Conservation (phyloP, 2,888 invertebrate species). For the Dolichopus griseipennis region DNA sequence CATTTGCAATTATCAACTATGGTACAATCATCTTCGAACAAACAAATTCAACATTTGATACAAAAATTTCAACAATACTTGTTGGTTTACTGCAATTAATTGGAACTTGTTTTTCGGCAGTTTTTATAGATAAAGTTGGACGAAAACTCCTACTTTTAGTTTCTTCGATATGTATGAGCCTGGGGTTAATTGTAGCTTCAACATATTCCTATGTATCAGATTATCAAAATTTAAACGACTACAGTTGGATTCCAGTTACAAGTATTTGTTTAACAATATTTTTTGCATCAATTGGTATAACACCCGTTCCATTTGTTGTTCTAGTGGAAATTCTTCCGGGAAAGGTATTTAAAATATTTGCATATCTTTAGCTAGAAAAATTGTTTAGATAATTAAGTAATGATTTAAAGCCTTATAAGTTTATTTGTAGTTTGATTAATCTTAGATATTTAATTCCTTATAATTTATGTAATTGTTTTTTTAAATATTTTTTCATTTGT, state of each 20-base stretch:
- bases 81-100: conserved; percentile 21
- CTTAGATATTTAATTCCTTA: too few relatives aligned
- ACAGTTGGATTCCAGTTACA: conserved; percentile 22
- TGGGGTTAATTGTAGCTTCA: conserved; percentile 18
- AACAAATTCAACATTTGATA: conserved; percentile 19
- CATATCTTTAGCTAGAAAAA: background rate
- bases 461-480: too few relatives aligned
- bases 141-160: conserved; percentile 18
- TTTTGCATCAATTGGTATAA: conserved; percentile 18
- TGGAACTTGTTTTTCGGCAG: conserved; percentile 21
- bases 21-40: conserved; percentile 21
- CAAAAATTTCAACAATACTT: conserved; percentile 22
- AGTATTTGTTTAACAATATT: conserved; percentile 11
- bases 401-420: too few relatives aligned
- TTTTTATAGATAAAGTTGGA: conserved; percentile 21
- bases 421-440: too few relatives aligned
- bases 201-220: conserved; percentile 17
- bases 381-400: background rate
- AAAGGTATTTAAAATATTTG: conserved; percentile 16
- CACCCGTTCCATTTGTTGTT: conserved; percentile 23
- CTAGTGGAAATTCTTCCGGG: conserved; percentile 22
- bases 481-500: background rate
- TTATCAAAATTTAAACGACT: conserved; percentile 16
- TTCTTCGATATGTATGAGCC: conserved; percentile 16
- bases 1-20: conserved; percentile 21